A percentile compares a stretch with the other conserved stretches of the same genome.
phyloP scores from a whole-genome alignment of 2,888 invertebrate genomes.

The Caenorhabditis becei region DNA sequence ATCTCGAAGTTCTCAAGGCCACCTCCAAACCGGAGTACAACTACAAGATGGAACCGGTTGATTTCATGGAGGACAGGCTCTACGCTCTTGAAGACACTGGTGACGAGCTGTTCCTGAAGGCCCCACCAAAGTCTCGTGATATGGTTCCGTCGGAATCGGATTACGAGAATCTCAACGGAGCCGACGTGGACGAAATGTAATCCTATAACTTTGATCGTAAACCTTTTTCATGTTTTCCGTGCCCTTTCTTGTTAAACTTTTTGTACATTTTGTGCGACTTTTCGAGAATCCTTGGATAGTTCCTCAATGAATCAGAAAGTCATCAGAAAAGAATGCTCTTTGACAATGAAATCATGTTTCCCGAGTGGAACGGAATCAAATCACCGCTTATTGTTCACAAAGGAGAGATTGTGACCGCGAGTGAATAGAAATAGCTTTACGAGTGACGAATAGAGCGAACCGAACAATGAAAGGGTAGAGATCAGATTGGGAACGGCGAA shows the following conservation, averaged over 20 bases:
- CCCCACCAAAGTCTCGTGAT: slow-evolving; percentile 7
- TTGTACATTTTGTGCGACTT: not conserved
- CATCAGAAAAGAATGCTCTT: slow-evolving; percentile 18
- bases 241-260: slow-evolving; percentile 1
- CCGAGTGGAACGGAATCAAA: slow-evolving; percentile 23
- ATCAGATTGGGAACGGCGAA: not conserved
- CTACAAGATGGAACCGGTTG: not conserved
- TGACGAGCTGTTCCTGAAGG: slow-evolving; percentile 35
- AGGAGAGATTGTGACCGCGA: not conserved
- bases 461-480: not conserved
- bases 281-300: not conserved
- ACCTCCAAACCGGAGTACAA: not conserved
- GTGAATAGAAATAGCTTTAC: not conserved
- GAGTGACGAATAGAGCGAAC: not conserved
- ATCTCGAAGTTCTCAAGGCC: not conserved
- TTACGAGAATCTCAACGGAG: slow-evolving; percentile 9
- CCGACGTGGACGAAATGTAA: slow-evolving; percentile 2
- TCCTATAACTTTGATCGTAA: not conserved
- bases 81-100: slow-evolving; percentile 28
- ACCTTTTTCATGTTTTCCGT: not conserved
- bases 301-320: slow-evolving; percentile 25
- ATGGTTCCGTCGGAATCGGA: slow-evolving; percentile 43
- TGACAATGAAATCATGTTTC: slow-evolving; percentile 37
- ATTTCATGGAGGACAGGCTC: slow-evolving; percentile 14
- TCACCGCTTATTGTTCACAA: slow-evolving; percentile 31